Percentiles rank a stretch among this genome's conserved stretches.
phyloP scores from a whole-genome alignment of 2,797 vertebrate species.

The Carcharodon carcharias region DNA sequence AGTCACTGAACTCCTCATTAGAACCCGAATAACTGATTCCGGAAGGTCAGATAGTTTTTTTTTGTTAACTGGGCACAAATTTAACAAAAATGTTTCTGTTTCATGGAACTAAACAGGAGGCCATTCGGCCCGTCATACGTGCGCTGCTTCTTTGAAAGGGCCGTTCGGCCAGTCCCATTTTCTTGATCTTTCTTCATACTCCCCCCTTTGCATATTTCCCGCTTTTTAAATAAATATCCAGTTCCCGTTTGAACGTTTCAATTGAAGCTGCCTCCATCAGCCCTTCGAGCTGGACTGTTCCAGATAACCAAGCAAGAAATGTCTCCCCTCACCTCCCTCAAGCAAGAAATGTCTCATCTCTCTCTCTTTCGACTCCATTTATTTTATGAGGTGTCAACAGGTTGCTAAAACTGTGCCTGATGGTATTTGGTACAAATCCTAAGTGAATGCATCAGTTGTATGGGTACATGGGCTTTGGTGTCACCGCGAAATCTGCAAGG shows the following conservation, averaged over 20 bases:
- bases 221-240: background rate
- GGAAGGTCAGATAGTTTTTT: background rate
- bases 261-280: background rate
- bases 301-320: background rate
- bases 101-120: background rate
- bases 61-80: no score
- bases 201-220: background rate
- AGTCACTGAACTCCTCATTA: background rate
- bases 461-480: background rate
- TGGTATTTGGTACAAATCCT: background rate
- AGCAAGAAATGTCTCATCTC: background rate
- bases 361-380: background rate
- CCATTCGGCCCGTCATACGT: no score
- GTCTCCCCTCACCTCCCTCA: background rate
- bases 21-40: background rate
- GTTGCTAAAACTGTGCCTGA: background rate
- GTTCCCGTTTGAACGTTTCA: background rate
- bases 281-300: background rate
- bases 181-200: background rate
- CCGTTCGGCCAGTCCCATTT: background rate
- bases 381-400: background rate
- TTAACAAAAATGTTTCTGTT: background rate
- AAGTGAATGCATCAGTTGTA: background rate
- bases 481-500: background rate
- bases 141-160: background rate